These are phyloP conservation scores for Tethya wilhelma DNA, from an alignment of 37 sponge, comb jelly and placozoan species.

Conservation along the genomic window DNA sequence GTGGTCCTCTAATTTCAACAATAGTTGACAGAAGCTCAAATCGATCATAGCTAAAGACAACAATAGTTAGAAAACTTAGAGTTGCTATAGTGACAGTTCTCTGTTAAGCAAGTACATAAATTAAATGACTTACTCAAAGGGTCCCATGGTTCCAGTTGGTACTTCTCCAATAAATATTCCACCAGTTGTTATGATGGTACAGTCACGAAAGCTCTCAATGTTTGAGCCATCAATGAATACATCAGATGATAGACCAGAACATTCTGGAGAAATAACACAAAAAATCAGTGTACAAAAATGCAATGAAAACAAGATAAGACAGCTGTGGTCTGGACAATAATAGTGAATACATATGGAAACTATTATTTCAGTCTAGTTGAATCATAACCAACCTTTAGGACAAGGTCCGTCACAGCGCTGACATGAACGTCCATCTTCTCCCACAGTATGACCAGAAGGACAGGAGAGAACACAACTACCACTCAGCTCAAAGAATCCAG, in stretches of 20 bases:
- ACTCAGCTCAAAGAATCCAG: conserved; percentile 24
- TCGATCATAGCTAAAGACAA: not conserved
- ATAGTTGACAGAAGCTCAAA: conserved; percentile 32
- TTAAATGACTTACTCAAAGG: not conserved
- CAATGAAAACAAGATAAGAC: not conserved
- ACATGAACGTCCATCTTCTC: conserved; percentile 16
- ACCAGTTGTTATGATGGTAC: conserved; percentile 41
- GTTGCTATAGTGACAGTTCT: not conserved
- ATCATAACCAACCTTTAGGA: conserved; percentile 31
- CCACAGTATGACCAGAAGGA: conserved; percentile 13
- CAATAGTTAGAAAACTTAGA: not conserved
- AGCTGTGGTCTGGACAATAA: not conserved
- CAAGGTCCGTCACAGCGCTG: conserved; percentile 26
- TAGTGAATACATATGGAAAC: not conserved
- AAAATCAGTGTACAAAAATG: not conserved
- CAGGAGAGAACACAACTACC: conserved; percentile 46
- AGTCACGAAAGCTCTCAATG: conserved; percentile 18
- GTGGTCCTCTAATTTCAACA: conserved; percentile 57
- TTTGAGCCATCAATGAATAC: not conserved
- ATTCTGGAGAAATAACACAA: conserved; percentile 30
- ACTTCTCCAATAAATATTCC: not conserved
- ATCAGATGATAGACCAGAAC: conserved; percentile 10
- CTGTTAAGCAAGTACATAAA: not conserved
- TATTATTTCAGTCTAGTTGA: not conserved
- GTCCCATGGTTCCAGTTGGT: not conserved